These are phyloP conservation scores for Enoplolaimus lenunculus DNA, from an alignment of 2,888 invertebrate species.

Conservation along the genomic window DNA sequence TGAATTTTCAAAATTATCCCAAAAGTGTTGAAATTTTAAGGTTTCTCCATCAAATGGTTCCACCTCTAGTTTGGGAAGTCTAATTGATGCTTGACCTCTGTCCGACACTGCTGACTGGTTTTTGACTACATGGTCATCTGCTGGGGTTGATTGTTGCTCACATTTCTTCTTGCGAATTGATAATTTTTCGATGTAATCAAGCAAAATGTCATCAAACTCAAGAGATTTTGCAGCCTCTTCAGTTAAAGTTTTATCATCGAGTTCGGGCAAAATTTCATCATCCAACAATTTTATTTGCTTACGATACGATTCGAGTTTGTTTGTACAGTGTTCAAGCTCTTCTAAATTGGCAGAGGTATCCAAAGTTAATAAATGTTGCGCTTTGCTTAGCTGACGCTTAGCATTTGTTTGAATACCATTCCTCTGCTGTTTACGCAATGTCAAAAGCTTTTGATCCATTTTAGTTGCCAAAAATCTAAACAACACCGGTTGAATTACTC, in stretches of 20 bases:
- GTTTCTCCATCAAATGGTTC: not conserved
- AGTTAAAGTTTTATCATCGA: not conserved
- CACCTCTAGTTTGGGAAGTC: not conserved
- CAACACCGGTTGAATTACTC: no score
- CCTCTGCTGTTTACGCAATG: constrained; percentile 1
- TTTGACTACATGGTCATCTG: not conserved
- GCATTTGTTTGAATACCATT: not conserved
- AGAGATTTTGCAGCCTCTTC: not conserved
- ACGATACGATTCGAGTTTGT: constrained; percentile 6
- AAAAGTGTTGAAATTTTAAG: constrained; percentile 5
- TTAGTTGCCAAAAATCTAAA: no score
- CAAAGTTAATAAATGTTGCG: not conserved
- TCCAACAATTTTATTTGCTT: not conserved
- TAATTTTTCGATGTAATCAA: not conserved
- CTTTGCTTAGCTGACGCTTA: not conserved
- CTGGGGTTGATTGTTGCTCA: not conserved
- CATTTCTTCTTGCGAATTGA: not conserved
- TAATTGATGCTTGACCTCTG: not conserved
- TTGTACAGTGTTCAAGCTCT: not conserved
- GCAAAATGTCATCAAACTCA: not conserved
- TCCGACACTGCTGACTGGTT: not conserved
- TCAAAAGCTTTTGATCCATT: not conserved
- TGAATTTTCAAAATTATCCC: constrained; percentile 14
- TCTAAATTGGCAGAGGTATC: not conserved
- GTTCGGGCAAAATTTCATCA: constrained; percentile 4